These are phyloP conservation scores for Oceanodroma leucorhoa DNA, from an alignment of 2,797 vertebrate genomes.

Conservation along the genomic window DNA sequence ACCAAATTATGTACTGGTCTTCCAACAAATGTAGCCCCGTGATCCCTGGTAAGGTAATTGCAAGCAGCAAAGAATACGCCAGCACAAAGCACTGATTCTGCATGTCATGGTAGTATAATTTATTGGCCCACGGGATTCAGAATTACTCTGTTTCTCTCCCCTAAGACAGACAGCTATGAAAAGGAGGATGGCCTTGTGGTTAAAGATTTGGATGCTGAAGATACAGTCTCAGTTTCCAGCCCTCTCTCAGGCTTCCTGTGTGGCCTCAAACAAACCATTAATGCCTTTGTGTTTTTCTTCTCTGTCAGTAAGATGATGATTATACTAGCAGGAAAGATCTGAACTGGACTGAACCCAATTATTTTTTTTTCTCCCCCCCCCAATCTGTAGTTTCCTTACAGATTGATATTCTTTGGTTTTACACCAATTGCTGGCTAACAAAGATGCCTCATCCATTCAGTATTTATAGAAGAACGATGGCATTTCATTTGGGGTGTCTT, in stretches of 20 bases:
- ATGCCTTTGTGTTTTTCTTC: constrained; percentile 61
- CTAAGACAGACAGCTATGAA: constrained; percentile 25
- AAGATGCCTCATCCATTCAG: neutral
- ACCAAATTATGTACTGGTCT: neutral
- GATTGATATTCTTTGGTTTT: neutral
- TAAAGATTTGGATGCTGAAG: constrained; percentile 57
- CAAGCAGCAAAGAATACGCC: neutral
- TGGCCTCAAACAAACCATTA: constrained; percentile 59
- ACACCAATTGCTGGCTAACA: neutral
- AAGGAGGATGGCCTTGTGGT: constrained; percentile 61
- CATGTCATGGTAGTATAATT: neutral
- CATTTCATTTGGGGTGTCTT: neutral
- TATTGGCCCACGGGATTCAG: constrained; percentile 21
- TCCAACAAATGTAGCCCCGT: neutral
- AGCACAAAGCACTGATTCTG: constrained; percentile 28
- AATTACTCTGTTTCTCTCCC: constrained; percentile 53
- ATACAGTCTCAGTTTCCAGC: neutral
- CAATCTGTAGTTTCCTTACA: neutral
- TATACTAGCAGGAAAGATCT: constrained; percentile 37
- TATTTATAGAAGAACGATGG: neutral
- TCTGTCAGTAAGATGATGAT: constrained; percentile 55
- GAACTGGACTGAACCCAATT: constrained; percentile 12
- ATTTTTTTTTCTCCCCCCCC: neutral
- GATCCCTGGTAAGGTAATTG: constrained; percentile 31
- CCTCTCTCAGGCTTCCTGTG: constrained; percentile 59